These are phyloP conservation scores for Ochropleura leucogaster DNA, from an alignment of 2,888 invertebrate genomes.

Conservation along the genomic window DNA sequence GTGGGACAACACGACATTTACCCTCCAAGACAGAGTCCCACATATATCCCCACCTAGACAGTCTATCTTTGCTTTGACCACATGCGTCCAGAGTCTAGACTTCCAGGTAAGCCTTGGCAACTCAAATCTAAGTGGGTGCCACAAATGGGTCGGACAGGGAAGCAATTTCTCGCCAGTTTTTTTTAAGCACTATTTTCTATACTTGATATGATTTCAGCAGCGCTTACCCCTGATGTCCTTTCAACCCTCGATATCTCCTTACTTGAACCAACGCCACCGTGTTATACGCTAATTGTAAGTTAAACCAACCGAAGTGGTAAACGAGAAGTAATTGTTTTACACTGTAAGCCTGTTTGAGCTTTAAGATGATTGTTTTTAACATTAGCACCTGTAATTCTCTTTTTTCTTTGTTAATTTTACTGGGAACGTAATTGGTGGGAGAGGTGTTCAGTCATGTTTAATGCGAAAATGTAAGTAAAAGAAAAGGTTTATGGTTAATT, in stretches of 20 bases:
- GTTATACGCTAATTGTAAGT: conserved; percentile 78
- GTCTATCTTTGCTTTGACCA: too few relatives aligned
- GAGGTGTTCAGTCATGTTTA: conserved; percentile 43
- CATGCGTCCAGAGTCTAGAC: too few relatives aligned
- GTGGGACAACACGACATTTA: too few relatives aligned
- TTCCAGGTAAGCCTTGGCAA: too few relatives aligned
- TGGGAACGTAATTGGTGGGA: conserved; percentile 50
- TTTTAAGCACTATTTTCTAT: too few relatives aligned
- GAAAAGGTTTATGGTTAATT: conserved; percentile 1
- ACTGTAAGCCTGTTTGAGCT: conserved; percentile 72
- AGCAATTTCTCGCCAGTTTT: too few relatives aligned
- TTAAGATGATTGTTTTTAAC: conserved; percentile 71
- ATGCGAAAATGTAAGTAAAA: conserved; percentile 19
- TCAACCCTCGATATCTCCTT: conserved; percentile 14
- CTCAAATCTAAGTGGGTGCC: too few relatives aligned
- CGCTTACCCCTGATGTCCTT: neutral
- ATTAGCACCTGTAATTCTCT: conserved; percentile 67
- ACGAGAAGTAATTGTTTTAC: conserved; percentile 85
- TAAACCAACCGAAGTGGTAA: conserved; percentile 79
- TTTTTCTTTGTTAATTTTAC: conserved; percentile 53
- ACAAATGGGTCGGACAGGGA: too few relatives aligned
- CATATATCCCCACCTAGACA: too few relatives aligned
- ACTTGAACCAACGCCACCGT: conserved; percentile 60
- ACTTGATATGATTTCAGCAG: neutral
- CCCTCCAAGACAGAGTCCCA: too few relatives aligned